Conservation (phyloP, 2,113 vertebrate species). For the Poecilia latipinna region DNA sequence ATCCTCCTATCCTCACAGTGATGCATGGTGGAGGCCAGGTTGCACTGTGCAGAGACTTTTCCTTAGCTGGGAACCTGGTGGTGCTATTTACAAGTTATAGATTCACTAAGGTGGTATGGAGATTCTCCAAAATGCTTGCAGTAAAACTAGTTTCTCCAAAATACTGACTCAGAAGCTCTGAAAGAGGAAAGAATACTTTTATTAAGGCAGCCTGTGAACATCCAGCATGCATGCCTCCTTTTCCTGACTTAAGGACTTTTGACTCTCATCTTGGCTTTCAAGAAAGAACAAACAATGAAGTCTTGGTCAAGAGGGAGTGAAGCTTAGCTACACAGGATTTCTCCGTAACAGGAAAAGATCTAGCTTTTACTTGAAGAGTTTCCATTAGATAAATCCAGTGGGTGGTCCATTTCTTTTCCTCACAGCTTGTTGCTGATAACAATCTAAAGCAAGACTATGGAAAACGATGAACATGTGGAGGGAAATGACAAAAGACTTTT, state of each 20-base stretch:
- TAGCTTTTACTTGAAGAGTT: slow-evolving; percentile 13
- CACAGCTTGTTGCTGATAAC: slow-evolving; percentile 45
- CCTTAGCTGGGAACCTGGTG: background rate
- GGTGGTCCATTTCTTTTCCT: slow-evolving; percentile 48
- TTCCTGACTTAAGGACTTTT: slow-evolving; percentile 19
- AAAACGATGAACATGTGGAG: slow-evolving; percentile 50
- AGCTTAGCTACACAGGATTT: slow-evolving; percentile 41
- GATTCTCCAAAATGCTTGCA: background rate
- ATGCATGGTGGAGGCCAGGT: no score
- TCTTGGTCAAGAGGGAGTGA: slow-evolving; percentile 44
- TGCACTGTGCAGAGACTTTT: background rate
- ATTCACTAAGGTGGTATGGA: background rate
- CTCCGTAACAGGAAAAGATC: slow-evolving; percentile 36
- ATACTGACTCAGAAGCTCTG: background rate
- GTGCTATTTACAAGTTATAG: background rate
- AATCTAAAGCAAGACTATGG: slow-evolving; percentile 31
- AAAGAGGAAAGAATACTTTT: slow-evolving; percentile 25
- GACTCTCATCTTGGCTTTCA: slow-evolving; percentile 23
- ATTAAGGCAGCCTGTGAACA: slow-evolving; percentile 20
- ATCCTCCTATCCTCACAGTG: no score
- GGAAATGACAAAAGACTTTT: slow-evolving; percentile 56
- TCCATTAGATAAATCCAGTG: slow-evolving; percentile 32
- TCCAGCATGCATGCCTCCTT: slow-evolving; percentile 38
- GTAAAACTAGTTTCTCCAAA: background rate
- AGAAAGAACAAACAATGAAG: slow-evolving; percentile 54